Base-by-base conservation (phyloP, 2,888 invertebrate species). In the Chloroclystis v-ata region DNA sequence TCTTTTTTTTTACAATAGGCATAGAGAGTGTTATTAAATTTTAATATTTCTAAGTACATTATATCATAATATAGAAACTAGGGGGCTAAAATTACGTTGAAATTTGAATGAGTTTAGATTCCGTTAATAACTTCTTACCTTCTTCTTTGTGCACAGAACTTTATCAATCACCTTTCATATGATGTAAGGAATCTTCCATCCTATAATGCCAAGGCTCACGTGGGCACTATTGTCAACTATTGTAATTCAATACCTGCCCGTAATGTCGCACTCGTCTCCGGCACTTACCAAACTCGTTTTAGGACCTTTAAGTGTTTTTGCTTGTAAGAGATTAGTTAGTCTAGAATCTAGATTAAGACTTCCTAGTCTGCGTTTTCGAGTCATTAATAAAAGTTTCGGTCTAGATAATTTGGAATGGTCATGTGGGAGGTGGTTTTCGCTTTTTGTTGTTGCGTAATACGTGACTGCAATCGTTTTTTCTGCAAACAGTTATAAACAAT, bases 151-250 rank as follows among this genome's bases (percentile, higher is more conserved):
- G 30, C 29, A 43, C 29, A 43, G 35, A 28, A 29, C 48, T 12
- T 56, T 45, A 52, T 37, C 59, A 37, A 42, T 29, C 41, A 41
- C 43, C 44, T 65, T 62, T 64, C 67, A 69, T 72, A 83, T 82
- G 83, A 72, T 82, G 82, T 68, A 60, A 68, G 67, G 75, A 73
- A 85, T 85, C 85, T 75, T 75, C 75, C 61, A 74, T 77, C 63
- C 54, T 59, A 68, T 76, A 86, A 86, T 86, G 85, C 80, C 86
- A 87, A 85, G 86, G 85, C 69, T 69, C 29, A 73, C 73, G 82
- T 85, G 80, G 82, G 83, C 70, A 67, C 81, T 60, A 78, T 79
- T 79, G 77, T 82, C 62, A 64, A 70, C 66, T 61, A 64, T 80
- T 78, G 78, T 77, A 75, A 76, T 76, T 78, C 69, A 47, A 57